phyloP scores from a whole-genome alignment of 2,113 vertebrate genomes.

The Boulengeromyrus knoepffleri region DNA sequence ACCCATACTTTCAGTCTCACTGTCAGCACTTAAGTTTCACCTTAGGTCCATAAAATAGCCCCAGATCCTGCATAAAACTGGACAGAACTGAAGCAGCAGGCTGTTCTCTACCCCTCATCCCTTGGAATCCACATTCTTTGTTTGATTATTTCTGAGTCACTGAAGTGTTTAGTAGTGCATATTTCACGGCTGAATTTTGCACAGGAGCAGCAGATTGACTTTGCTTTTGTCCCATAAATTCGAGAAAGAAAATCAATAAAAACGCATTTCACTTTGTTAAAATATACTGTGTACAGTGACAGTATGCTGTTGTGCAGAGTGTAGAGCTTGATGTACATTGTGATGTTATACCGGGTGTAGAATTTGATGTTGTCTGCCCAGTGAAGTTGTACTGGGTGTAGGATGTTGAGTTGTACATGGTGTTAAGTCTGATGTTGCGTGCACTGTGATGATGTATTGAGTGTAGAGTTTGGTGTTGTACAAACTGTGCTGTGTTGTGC shows the following conservation, averaged over 20 bases:
- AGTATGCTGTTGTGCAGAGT: background rate
- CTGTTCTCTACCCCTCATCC: background rate
- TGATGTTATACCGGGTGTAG: background rate
- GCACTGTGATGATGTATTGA: background rate
- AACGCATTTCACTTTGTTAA: background rate
- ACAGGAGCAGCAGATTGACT: background rate
- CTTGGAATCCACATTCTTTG: background rate
- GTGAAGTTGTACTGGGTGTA: background rate
- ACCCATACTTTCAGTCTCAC: background rate
- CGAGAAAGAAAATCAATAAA: background rate
- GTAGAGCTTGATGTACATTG: background rate
- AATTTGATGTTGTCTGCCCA: background rate
- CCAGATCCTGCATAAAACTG: background rate
- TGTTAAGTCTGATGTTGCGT: background rate
- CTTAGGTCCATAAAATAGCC: background rate
- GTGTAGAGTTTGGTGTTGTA: background rate
- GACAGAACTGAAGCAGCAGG: background rate
- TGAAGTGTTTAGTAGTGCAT: background rate
- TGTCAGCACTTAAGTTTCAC: background rate
- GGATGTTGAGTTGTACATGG: background rate
- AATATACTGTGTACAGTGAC: background rate
- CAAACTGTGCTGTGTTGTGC: constrained; percentile 33
- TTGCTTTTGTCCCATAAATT: background rate
- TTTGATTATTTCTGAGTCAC: background rate
- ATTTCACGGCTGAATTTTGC: background rate